phyloP scores from a whole-genome alignment of 1,140 invertebrate species.

The Leptinotarsa lineolata region DNA sequence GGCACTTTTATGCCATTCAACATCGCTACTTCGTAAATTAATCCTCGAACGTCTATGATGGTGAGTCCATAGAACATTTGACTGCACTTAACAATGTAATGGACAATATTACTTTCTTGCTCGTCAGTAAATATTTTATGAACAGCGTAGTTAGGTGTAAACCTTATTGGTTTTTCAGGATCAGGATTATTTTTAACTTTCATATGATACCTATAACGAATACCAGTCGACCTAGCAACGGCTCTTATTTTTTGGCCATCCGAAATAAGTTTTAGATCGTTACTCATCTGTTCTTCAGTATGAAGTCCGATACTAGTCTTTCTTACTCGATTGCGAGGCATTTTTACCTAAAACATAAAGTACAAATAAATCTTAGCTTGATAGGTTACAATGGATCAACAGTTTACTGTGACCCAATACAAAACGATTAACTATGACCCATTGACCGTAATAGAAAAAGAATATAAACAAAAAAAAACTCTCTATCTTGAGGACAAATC shows the following conservation, averaged over 20 bases:
- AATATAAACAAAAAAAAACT: no score
- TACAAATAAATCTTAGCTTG: no score
- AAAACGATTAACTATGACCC: not conserved
- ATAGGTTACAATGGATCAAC: not conserved
- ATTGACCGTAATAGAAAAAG: no score
- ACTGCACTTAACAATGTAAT: slow-evolving; percentile 24
- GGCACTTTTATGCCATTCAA: not conserved
- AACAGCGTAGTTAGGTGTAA: not conserved
- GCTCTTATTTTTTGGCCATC: no score
- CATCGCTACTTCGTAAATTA: slow-evolving; percentile 11
- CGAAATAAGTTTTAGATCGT: not conserved
- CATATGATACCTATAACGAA: no score
- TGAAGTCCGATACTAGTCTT: slow-evolving; percentile 7
- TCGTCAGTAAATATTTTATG: not conserved
- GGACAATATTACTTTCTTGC: not conserved
- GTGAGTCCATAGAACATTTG: slow-evolving; percentile 25
- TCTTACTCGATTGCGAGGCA: not conserved
- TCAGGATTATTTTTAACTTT: not conserved
- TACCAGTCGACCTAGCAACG: no score
- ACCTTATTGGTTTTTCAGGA: not conserved
- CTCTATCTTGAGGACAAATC: no score
- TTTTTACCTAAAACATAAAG: not conserved
- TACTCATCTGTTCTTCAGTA: slow-evolving; percentile 16
- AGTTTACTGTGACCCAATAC: not conserved
- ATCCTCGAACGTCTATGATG: not conserved